Conservation (phyloP, 2,797 vertebrate genomes). For the Arnoldichthys spilopterus region DNA sequence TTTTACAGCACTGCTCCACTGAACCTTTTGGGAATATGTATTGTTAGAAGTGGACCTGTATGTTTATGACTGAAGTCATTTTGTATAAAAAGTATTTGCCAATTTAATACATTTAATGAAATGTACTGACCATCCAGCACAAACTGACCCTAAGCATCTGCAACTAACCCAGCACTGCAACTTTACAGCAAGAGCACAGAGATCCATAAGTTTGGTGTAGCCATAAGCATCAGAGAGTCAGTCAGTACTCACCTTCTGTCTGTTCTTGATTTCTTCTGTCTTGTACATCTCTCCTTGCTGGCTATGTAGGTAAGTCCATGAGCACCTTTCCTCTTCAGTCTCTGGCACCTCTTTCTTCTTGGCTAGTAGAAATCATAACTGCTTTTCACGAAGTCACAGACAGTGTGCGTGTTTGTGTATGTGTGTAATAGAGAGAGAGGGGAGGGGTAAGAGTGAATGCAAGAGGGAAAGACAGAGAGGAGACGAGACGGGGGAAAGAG, state of each 20-base stretch:
- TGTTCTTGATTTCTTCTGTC: not conserved
- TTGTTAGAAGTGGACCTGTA: too few species aligned
- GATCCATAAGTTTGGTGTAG: constrained; percentile 5
- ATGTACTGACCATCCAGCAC: not conserved
- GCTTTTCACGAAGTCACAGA: not conserved
- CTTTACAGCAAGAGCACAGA: not conserved
- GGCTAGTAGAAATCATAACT: not conserved
- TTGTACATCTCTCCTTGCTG: not conserved
- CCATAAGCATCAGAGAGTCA: constrained; percentile 5
- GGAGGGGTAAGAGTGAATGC: not conserved
- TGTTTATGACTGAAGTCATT: not conserved
- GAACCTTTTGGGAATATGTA: too few species aligned
- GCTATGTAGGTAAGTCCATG: constrained; percentile 26
- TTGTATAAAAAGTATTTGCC: not conserved
- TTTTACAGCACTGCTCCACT: not conserved
- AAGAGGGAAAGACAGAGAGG: not conserved
- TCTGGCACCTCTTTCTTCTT: not conserved
- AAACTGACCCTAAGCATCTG: not conserved
- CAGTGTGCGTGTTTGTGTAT: not conserved
- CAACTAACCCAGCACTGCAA: not conserved
- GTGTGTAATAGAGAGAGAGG: not conserved
- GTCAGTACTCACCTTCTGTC: constrained; percentile 23
- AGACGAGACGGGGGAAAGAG: constrained; percentile 1
- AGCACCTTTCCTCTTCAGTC: not conserved
- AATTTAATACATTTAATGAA: not conserved